Percentiles rank a stretch among this genome's conserved stretches.
Conservation (phyloP, 1,140 invertebrate species). For the Megathymus violae region DNA sequence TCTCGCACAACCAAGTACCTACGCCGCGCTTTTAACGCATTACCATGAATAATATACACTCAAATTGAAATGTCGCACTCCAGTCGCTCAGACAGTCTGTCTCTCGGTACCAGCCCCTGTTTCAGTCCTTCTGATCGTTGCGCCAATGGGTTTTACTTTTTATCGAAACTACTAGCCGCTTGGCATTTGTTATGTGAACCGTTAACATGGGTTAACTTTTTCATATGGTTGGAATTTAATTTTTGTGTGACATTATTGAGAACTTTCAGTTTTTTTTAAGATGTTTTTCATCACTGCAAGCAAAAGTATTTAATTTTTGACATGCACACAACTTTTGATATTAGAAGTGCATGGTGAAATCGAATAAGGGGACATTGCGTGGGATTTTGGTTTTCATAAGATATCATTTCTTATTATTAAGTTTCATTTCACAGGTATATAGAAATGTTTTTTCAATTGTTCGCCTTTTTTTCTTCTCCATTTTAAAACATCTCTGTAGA, state of each 20-base stretch:
- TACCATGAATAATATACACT: constrained; percentile 83
- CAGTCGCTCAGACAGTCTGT: constrained; percentile 70
- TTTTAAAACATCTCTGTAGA: too few species aligned
- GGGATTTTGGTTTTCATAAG: too few species aligned
- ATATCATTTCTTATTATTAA: too few species aligned
- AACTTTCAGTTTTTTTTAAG: too few species aligned
- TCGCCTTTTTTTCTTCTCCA: too few species aligned
- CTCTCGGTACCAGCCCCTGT: constrained; percentile 60
- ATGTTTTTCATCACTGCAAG: too few species aligned
- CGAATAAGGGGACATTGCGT: too few species aligned
- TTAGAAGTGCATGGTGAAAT: too few species aligned
- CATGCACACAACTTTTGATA: too few species aligned
- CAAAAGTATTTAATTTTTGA: too few species aligned
- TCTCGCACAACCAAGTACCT: constrained; percentile 61
- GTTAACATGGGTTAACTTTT: constrained; percentile 18
- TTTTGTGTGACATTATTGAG: background rate
- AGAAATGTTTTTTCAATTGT: too few species aligned
- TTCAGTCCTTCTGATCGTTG: constrained; percentile 57
- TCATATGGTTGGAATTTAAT: background rate
- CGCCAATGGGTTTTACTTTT: constrained; percentile 71
- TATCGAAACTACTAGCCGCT: constrained; percentile 14
- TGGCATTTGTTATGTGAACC: constrained; percentile 8
- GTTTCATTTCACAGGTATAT: too few species aligned
- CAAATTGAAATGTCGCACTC: constrained; percentile 83
- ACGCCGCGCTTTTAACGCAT: constrained; percentile 80